Evolutionary conservation across 2,113 vertebrate genomes (phyloP).

Genomic region (Xerus inauris): DNA sequence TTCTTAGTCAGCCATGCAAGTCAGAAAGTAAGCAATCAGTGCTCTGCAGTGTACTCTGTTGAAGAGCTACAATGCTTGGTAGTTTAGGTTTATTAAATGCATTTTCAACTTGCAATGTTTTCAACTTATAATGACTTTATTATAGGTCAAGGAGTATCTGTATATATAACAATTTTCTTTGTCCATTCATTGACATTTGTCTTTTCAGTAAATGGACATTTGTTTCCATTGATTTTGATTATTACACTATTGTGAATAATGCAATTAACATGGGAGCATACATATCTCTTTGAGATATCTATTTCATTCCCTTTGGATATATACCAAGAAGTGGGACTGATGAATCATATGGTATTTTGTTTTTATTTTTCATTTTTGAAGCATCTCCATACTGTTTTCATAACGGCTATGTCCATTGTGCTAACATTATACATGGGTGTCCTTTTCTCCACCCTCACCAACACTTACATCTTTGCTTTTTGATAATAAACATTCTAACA

Average conservation of each 20-base stretch:
- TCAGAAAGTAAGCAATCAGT: too few relatives aligned
- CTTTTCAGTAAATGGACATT: neutral
- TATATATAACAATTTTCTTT: neutral
- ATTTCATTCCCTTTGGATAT: neutral
- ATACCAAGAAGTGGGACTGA: neutral
- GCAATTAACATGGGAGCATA: neutral
- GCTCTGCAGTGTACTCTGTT: neutral
- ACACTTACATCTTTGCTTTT: neutral
- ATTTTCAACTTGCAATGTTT: neutral
- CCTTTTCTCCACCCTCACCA: neutral
- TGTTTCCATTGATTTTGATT: neutral
- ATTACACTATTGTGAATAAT: too few relatives aligned
- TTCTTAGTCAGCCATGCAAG: neutral
- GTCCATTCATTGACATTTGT: neutral
- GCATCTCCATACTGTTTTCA: neutral
- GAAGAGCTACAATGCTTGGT: neutral
- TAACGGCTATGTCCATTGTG: neutral
- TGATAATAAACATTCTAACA: neutral
- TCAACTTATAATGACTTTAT: neutral
- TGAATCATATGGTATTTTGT: neutral
- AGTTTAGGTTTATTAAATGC: neutral
- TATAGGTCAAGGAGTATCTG: neutral
- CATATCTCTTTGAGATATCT: too few relatives aligned
- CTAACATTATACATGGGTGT: neutral
- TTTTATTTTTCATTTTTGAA: too few relatives aligned